Evolutionary conservation across 1,140 invertebrate species (phyloP), one percentile per base, ranked within the genome.

Genomic region (Eubasilissa regina): DNA sequence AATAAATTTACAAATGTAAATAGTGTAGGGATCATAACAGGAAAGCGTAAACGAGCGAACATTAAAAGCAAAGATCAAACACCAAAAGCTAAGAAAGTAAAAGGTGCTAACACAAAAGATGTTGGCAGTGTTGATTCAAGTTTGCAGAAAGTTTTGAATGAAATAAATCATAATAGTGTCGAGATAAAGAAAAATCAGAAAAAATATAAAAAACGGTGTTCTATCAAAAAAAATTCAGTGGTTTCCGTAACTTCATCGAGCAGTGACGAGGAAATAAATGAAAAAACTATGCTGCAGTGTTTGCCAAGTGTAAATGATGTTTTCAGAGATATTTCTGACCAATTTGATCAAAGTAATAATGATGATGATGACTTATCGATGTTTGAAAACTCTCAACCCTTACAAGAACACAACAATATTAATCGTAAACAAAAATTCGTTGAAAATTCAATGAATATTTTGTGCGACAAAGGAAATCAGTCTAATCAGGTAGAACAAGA

Each of bases 301-400:
- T 84, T 89, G 17, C 88, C 87, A 7, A 88, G 87, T 86, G 88
- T 88, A 10, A 86, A 88, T 84, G 87, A 88, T 84, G 81, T 85
- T 55, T 89, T 86, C 77, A 83, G 82, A 55, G 84, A 87, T 58
- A 83, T 87, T 81, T 84, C 84, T 47, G 85, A 87, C 51, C 83
- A 86, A 83, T 86, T 87, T 55, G 84, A 86, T 76, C 0, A 51
- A 35, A 53, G 21, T 17, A 45, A n/a, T n/a, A n/a, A 75, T 43
- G 66, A 70, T 72, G 76, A 80, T 48, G 75, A 53, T 58, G 64
- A 79, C 17, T 10, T 35, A 58, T 75, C 53, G n/a, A 13, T 79
- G 25, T 83, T 85, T 78, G 70, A 82, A 60, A 75, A 84, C 74
- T 81, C 74, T 17, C 66, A 58, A 55, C 19, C 47, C 11, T 35